Evolutionary conservation across 2,797 vertebrate species (phyloP).

Genomic region (Phyllotis vaccarum): DNA sequence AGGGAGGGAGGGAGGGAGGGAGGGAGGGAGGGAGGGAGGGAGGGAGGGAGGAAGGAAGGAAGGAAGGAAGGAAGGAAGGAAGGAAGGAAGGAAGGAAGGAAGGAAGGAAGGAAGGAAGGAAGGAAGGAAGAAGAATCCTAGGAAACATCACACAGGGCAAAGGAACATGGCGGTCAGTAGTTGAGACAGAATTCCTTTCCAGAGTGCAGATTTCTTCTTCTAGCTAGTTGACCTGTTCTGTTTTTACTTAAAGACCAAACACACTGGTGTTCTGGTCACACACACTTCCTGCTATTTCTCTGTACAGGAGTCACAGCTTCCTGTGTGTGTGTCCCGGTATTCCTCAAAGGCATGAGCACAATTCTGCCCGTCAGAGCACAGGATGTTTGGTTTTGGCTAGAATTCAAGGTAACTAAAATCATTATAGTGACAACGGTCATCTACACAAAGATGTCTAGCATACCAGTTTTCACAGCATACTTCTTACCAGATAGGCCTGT

Average conservation of each 20-base stretch:
- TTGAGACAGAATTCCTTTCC: not conserved
- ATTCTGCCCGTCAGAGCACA: not conserved
- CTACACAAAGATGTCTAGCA: not conserved
- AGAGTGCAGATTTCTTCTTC: not conserved
- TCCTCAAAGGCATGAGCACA: not conserved
- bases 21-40: no score
- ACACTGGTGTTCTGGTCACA: not conserved
- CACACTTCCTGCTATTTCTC: not conserved
- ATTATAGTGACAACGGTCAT: not conserved
- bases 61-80: no score
- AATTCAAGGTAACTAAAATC: constrained; percentile 35
- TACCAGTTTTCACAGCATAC: constrained; percentile 16
- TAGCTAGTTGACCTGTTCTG: not conserved
- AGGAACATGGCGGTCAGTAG: not conserved
- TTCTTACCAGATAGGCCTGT: not conserved
- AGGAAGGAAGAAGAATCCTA: not conserved
- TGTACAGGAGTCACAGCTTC: not conserved
- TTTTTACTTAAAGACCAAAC: not conserved
- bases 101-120: no score
- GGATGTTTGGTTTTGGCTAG: not conserved
- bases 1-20: no score
- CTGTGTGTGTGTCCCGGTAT: not conserved
- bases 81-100: no score
- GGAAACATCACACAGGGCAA: not conserved
- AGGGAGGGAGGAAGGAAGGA: no score